A percentile compares a stretch with the other conserved stretches of the same genome.
These are phyloP conservation scores for Forbesichthys agassizii DNA, from an alignment of 2,113 vertebrate genomes.

Conservation along the genomic window DNA sequence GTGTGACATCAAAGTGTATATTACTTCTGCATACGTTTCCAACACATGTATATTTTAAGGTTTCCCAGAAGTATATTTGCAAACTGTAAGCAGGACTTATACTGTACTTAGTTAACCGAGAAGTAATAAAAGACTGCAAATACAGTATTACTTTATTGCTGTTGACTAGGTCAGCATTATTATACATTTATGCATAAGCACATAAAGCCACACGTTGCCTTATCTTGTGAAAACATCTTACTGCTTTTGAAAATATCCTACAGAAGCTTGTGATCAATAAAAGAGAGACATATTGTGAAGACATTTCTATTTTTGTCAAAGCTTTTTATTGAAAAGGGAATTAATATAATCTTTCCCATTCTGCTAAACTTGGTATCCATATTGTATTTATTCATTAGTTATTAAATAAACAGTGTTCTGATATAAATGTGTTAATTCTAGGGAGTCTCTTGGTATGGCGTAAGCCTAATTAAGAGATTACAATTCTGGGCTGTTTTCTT, in stretches of 20 bases:
- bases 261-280: conserved; percentile 62
- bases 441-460: conserved; percentile 16
- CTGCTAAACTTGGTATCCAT: conserved; percentile 56
- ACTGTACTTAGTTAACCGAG: conserved; percentile 65
- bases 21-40: conserved; percentile 69
- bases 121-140: conserved; percentile 61
- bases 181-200: conserved; percentile 59
- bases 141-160: conserved; percentile 61
- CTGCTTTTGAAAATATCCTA: conserved; percentile 59
- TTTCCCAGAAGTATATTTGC: conserved; percentile 63
- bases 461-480: conserved; percentile 23
- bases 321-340: conserved; percentile 42
- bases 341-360: conserved; percentile 51
- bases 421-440: conserved; percentile 40
- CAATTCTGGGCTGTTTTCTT: neutral
- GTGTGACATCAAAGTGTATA: conserved; percentile 52
- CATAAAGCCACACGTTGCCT: conserved; percentile 41
- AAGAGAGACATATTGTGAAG: conserved; percentile 50
- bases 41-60: conserved; percentile 67
- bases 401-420: conserved; percentile 65
- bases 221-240: conserved; percentile 60
- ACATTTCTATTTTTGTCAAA: conserved; percentile 45
- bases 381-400: conserved; percentile 67
- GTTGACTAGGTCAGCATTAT: conserved; percentile 55
- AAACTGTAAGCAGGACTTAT: conserved; percentile 66